Conservation (phyloP, 2,888 invertebrate genomes). For the Catocala sponsa region DNA sequence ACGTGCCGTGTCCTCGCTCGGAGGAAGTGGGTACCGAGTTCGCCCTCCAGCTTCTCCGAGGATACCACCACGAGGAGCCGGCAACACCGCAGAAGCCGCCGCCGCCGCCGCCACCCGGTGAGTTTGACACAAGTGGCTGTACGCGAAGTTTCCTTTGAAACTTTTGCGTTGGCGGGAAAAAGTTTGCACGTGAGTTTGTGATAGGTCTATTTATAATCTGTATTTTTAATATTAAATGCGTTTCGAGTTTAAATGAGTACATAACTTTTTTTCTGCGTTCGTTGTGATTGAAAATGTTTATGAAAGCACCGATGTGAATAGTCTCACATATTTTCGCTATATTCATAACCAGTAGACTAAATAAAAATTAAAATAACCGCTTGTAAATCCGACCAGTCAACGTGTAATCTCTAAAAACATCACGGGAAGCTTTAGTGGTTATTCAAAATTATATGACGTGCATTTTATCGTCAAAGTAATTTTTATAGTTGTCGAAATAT, state of each 20-base stretch:
- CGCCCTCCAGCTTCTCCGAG: conserved; percentile 72
- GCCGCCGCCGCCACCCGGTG: conserved; percentile 60
- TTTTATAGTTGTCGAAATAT: too few relatives aligned
- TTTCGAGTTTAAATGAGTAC: not conserved
- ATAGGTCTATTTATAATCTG: conserved; percentile 4
- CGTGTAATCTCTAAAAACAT: conserved; percentile 18
- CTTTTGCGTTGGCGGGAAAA: conserved; percentile 60
- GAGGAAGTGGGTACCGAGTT: conserved; percentile 85
- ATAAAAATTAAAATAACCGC: conserved; percentile 31
- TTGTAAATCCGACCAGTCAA: conserved; percentile 25
- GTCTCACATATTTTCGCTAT: conserved; percentile 14
- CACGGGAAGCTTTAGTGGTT: conserved; percentile 10
- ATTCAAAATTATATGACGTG: conserved; percentile 3
- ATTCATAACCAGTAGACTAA: conserved; percentile 38
- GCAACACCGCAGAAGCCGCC: conserved; percentile 73
- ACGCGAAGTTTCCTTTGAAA: conserved; percentile 37
- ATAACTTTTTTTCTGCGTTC: conserved; percentile 1
- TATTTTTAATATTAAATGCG: not conserved
- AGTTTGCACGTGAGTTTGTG: conserved; percentile 42
- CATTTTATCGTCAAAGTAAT: not conserved
- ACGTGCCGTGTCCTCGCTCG: conserved; percentile 83
- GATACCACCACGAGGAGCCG: conserved; percentile 62
- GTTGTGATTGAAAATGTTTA: conserved; percentile 30
- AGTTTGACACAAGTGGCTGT: conserved; percentile 53
- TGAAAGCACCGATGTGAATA: conserved; percentile 11